Evolutionary conservation across 2,888 invertebrate species (phyloP), one percentile per base, ranked within the genome.

Genomic region (Drosophila gaucha): DNA sequence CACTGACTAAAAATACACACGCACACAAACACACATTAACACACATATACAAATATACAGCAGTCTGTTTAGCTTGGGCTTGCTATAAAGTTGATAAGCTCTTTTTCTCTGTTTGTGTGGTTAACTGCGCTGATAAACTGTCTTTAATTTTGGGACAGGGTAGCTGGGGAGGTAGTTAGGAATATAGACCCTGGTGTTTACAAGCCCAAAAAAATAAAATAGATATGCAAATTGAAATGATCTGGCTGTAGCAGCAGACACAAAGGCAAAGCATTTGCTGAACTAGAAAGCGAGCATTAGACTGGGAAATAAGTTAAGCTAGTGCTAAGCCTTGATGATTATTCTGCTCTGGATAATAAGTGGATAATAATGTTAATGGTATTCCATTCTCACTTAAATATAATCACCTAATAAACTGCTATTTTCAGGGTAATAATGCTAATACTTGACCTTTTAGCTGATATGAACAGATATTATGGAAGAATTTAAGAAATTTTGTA

Each of bases 211-310:
- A n/a, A 44, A 33, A 18, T 30, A 18, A 20, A 14, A 30, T 22
- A 41, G 30, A 65, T 71, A 71, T 73, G 71, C 76, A 73, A 73
- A 75, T 75, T 64, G 28, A 65, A 43, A 49, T 31, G 44, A 69
- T 57, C 20, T 36, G 52, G 28, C 22, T 39, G 8, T 20, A 6
- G 20, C 12, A 6, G 36, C 38, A 20, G 30, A 36, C 9, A 3
- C n/a, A 49, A 20, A 51, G 31, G 24, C 8, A 12, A 26, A 35
- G 33, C 14, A 33, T 4, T n/a, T 9, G 43, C 6, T 44, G 18
- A 26, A 22, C 28, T 22, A 10, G 1, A 41, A 16, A 9, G 38
- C 10, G n/a, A 14, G 31, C 2, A 28, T 12, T 18, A 47, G 16
- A 12, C 33, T 49, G 52, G 22, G 12, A 8, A 47, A 33, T 41